phyloP scores from a whole-genome alignment of 2,113 vertebrate genomes.

The Prochilodus magdalenae region DNA sequence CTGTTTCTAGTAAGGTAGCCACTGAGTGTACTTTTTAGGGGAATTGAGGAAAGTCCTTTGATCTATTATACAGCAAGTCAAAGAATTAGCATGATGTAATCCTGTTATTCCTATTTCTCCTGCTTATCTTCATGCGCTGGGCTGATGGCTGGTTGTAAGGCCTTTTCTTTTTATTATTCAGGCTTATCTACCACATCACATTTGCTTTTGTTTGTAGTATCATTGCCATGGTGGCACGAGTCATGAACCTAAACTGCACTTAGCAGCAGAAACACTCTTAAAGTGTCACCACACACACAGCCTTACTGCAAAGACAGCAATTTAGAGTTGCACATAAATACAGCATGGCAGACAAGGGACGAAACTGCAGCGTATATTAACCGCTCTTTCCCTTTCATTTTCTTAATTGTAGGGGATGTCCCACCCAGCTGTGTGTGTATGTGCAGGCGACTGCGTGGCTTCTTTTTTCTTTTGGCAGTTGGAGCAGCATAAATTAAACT shows the following conservation, averaged over 20 bases:
- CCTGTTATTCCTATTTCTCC: neutral
- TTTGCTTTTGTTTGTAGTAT: conserved; percentile 6
- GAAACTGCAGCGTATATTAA: conserved; percentile 32
- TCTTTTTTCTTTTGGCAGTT: conserved; percentile 1
- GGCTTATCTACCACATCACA: neutral
- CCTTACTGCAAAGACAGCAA: conserved; percentile 6
- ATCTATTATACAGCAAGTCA: neutral
- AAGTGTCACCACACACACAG: neutral
- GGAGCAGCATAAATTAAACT: conserved; percentile 7
- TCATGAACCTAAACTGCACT: conserved; percentile 4
- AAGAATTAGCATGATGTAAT: neutral
- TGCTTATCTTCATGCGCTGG: neutral
- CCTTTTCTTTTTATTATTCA: neutral
- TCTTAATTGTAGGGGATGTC: conserved; percentile 44
- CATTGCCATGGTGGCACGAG: neutral
- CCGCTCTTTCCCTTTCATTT: conserved; percentile 48
- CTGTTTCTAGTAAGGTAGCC: too few relatives aligned
- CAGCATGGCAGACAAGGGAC: conserved; percentile 22
- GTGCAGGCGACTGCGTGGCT: neutral
- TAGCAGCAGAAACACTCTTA: conserved; percentile 4
- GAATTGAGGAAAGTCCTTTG: neutral
- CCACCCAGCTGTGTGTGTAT: conserved; percentile 23
- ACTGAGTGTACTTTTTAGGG: too few relatives aligned
- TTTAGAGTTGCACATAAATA: conserved; percentile 25
- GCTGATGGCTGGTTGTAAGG: neutral